These are phyloP conservation scores for Myiagra hebetior DNA, from an alignment of 2,113 vertebrate genomes.

Conservation along the genomic window DNA sequence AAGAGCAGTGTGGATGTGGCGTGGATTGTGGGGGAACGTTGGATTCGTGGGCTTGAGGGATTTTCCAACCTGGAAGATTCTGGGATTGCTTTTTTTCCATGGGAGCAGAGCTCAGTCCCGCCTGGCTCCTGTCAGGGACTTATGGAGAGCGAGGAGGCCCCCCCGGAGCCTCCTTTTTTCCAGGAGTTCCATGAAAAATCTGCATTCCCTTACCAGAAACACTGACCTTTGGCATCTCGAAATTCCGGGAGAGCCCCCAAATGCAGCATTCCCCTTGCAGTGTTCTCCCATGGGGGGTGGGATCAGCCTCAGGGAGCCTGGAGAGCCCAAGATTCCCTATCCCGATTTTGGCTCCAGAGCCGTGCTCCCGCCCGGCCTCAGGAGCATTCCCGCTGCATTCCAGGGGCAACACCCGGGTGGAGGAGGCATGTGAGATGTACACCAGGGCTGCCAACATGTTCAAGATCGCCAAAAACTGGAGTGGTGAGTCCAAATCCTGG, in stretches of 20 bases:
- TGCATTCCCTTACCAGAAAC: background rate
- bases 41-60: background rate
- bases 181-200: background rate
- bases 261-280: background rate
- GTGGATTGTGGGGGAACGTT: background rate
- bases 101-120: background rate
- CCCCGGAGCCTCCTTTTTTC: background rate
- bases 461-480: conserved; percentile 99
- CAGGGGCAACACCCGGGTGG: conserved; percentile 92
- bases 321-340: background rate
- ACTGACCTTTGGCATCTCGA: accelerated
- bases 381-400: background rate
- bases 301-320: accelerated
- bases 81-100: background rate
- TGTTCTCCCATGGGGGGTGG: background rate
- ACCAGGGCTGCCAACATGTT: conserved; percentile 99
- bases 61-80: background rate
- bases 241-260: background rate
- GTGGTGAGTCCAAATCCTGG: conserved; percentile 74
- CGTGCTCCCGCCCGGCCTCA: accelerated
- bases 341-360: accelerated
- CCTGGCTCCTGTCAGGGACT: background rate
- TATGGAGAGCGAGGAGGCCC: background rate
- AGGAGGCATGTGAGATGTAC: conserved; percentile 99
- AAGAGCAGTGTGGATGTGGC: background rate